A percentile compares a stretch with the other conserved stretches of the same genome.
These are phyloP conservation scores for Muscina levida DNA, from an alignment of 2,888 invertebrate genomes.

Conservation along the genomic window DNA sequence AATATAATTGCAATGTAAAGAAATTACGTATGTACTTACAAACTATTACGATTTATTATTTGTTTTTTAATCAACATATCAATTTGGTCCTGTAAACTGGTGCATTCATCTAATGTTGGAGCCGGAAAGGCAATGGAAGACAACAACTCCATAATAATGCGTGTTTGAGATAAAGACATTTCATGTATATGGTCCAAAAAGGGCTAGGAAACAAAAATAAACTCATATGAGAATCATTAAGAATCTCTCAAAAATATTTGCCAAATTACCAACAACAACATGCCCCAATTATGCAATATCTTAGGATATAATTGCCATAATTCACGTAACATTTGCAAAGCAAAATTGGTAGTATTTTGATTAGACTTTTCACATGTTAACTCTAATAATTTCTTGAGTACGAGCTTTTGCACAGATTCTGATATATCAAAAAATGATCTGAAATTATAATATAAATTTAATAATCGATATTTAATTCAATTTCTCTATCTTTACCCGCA, in stretches of 20 bases:
- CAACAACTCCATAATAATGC: conserved; percentile 88
- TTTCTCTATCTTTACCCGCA: conserved; percentile 79
- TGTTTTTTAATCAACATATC: conserved; percentile 93
- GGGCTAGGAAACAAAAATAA: conserved; percentile 79
- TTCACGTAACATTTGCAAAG: conserved; percentile 75
- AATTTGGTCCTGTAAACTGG: conserved; percentile 90
- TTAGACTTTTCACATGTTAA: conserved; percentile 76
- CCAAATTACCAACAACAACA: conserved; percentile 73
- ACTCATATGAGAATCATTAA: background rate
- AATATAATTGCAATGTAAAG: background rate
- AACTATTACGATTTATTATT: conserved; percentile 84
- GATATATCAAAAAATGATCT: conserved; percentile 76
- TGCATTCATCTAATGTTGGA: conserved; percentile 81
- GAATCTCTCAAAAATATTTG: background rate
- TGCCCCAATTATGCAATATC: conserved; percentile 77
- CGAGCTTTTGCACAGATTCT: conserved; percentile 75
- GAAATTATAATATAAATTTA: conserved; percentile 1
- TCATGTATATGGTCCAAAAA: conserved; percentile 88
- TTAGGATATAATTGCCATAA: conserved; percentile 74
- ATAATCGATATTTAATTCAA: background rate
- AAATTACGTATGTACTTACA: conserved; percentile 76
- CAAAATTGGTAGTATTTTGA: conserved; percentile 74
- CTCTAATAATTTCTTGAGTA: conserved; percentile 75
- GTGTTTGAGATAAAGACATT: conserved; percentile 86
- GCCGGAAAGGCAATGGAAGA: conserved; percentile 86